Evolutionary conservation across 92 coral and sea anemone species (phyloP).

Genomic region (Diadumene lineata): DNA sequence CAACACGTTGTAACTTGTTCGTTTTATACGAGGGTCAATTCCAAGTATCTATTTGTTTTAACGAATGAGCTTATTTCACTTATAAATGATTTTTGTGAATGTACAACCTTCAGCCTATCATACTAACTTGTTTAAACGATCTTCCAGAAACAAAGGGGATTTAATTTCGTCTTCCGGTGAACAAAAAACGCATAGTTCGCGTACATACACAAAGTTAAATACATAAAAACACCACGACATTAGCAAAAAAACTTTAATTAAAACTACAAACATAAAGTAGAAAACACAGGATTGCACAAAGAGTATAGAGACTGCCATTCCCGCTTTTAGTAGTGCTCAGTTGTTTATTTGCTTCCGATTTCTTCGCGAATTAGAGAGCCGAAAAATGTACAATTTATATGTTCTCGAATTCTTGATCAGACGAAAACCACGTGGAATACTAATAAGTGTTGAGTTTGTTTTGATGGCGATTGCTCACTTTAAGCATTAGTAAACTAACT

Average conservation of each 20-base stretch:
- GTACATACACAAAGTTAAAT: neutral
- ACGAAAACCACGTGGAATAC: slow-evolving; percentile 27
- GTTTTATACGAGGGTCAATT: neutral
- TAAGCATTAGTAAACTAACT: neutral
- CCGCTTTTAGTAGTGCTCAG: no score
- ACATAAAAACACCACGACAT: neutral
- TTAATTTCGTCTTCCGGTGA: slow-evolving; percentile 44
- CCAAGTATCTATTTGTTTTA: slow-evolving; percentile 1
- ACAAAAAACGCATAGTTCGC: neutral
- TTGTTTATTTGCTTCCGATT: no score
- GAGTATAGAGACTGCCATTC: no score
- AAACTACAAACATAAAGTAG: neutral
- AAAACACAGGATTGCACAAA: neutral
- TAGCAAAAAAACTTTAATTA: neutral
- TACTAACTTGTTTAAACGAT: slow-evolving; percentile 15
- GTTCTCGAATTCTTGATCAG: slow-evolving; percentile 4
- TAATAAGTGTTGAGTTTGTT: slow-evolving; percentile 7
- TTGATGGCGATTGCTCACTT: slow-evolving; percentile 1
- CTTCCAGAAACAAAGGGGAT: slow-evolving; percentile 22
- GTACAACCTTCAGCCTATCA: neutral
- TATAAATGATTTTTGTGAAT: neutral
- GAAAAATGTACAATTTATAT: neutral
- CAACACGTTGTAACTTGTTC: slow-evolving; percentile 23
- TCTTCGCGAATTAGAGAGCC: no score
- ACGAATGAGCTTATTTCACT: slow-evolving; percentile 4